Base-by-base conservation (phyloP, 1,140 invertebrate species). In the Drosophila obscura region DNA sequence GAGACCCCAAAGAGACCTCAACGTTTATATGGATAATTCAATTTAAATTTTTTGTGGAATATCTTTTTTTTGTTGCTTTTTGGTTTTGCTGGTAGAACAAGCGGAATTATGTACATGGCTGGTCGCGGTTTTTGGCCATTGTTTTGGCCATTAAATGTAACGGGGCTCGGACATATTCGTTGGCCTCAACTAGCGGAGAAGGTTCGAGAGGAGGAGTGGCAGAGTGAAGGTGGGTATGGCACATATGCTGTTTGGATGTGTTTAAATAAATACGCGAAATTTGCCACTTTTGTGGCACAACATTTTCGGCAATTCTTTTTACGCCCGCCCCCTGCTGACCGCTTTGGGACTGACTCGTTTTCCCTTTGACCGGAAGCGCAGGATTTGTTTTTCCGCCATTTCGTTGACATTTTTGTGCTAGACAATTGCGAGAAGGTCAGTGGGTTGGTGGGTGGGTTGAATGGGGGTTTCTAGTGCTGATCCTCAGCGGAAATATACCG, bases 241-340 rank as follows among this genome's bases (percentile, higher is more conserved):
- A 73, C 83, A 88, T 88, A 88, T 88, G 83, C 61, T 78, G 78
- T 57, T 68, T 80, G 84, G 62, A 89, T 79, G 84, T 88, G 83
- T 88, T 88, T 89, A 88, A 88, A 87, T 87, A 87, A 87, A 87
- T 87, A 88, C 75, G 81, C 82, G 77, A 88, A 83, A 79, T 80
- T 87, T 80, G 76, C 67, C 83, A 88, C 83, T 83, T 83, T 89
- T 83, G 72, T 77, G 61, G 61, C 60, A 65, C 76, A 67, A 76
- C 53, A 69, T 72, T 52, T 58, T 77, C 51, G 58, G 19, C 24
- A 62, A 7, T 19, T 68, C 49, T 48, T 65, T 24, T 55, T 64
- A 11, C 8, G 2, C 35, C 11, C 11, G 4, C 22, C 22, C 22
- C 3, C 22, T 2, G 2, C 39, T 55, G 56, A 35, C 43, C 41